Base-by-base conservation (phyloP, 2,888 invertebrate genomes). In the Tinea pellionella region DNA sequence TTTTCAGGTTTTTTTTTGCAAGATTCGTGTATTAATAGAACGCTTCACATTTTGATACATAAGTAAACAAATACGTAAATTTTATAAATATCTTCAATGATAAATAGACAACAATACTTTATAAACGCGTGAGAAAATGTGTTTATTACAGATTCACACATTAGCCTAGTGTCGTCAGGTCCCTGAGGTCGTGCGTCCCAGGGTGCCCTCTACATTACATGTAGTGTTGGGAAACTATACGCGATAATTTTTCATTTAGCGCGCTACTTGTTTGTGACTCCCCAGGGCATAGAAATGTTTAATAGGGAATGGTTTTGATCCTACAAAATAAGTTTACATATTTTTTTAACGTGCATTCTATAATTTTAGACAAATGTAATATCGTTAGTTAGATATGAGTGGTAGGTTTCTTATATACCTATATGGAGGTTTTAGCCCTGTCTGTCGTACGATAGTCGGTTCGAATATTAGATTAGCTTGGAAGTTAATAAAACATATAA, bases 211-310 rank as follows among this genome's bases (percentile, higher is more conserved):
- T n/a, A 24, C 24, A 24, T 24, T 3, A 24, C 24, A 67, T 67
- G 61, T 61, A 61, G 58, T 51, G 55, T 47, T 61, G 62, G 64
- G 61, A 65, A 64, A 67, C 66, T 65, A 68, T 65, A 32, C 57
- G 68, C 80, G 80, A 86, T 87, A 85, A 87, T 85, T 82, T 86
- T 86, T 86, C 82, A 86, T 87, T 86, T 84, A 86, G 77, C 75
- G 59, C 63, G 66, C 67, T 68, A 75, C 75, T 78, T 75, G 77
- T 74, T 71, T 74, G 73, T 65, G 61, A 63, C 68, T 77, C 86
- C 75, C 77, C 8, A 11, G 83, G 74, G 86, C 77, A 64, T 61
- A 61, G 68, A 70, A 74, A 76, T 76, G 77, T 78, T 24, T 80
- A 80, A 84, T 78, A 78, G 77, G 66, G 66, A 66, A 16, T 32